Conservation (phyloP, 2,113 vertebrate species). For the Hemiscyllium ocellatum region DNA sequence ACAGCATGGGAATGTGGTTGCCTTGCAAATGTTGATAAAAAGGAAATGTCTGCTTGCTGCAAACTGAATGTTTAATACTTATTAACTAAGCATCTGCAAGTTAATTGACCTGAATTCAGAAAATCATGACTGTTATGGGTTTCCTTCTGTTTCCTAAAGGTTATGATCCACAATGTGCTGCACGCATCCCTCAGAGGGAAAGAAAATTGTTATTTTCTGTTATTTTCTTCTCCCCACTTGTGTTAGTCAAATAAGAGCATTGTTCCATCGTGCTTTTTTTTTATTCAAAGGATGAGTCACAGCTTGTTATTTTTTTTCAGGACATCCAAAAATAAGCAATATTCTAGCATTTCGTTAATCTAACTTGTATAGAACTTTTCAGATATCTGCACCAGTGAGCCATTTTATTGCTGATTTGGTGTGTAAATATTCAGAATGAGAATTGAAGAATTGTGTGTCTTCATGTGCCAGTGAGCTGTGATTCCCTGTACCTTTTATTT, state of each 20-base stretch:
- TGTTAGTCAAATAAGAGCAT: neutral
- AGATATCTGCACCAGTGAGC: neutral
- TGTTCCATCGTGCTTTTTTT: neutral
- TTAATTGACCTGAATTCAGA: neutral
- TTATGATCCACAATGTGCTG: neutral
- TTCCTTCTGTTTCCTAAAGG: neutral
- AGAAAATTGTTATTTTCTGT: constrained; percentile 1
- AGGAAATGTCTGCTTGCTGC: constrained; percentile 39
- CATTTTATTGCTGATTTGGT: neutral
- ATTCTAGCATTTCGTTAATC: neutral
- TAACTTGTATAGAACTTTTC: neutral
- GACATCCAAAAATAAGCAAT: neutral
- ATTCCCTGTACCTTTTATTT: neutral
- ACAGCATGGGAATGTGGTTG: constrained; percentile 42
- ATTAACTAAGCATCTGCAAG: constrained; percentile 19
- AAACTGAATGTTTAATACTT: neutral
- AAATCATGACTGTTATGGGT: neutral
- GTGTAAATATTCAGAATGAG: neutral
- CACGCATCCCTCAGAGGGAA: neutral
- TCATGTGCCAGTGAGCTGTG: neutral
- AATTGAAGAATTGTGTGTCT: neutral
- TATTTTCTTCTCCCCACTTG: constrained; percentile 4
- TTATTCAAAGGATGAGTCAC: neutral
- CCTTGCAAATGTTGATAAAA: constrained; percentile 50
- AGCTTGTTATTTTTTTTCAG: neutral